Evolutionary conservation across 2,888 invertebrate genomes (phyloP), one percentile per base, ranked within the genome.

Genomic region (Laothoe populi): DNA sequence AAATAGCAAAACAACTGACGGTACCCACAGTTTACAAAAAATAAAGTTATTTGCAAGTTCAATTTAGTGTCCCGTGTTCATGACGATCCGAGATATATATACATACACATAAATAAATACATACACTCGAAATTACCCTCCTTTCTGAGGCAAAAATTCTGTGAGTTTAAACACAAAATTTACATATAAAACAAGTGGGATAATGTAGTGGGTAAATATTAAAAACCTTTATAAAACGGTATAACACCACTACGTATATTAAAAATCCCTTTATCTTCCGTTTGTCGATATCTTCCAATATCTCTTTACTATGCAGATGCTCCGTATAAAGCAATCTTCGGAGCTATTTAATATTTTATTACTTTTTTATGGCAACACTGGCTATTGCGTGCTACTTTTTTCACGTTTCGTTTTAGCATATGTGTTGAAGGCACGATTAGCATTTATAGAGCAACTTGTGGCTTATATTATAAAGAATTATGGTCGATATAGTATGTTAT

Each of bases 221-320:
- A 19, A 31, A 31, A 31, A 10, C 3, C 35, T 31, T 26, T 16
- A 19, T 49, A 31, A 16, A 49, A 16, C 10, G 49, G 16, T 31
- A 19, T 35, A 53, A 46, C 49, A 38, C n/a, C 48, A 58, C 40
- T 62, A 62, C 58, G 59, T 62, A 62, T 59, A 58, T 48, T 62
- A 62, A 46, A 57, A 48, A 16, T 23, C 35, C 13, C 49, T 40
- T 49, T 42, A 59, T 58, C 58, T 49, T 38, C 23, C 26, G 3
- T 45, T 58, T 58, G 5, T 24, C 42, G 38, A 38, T 49, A 31
- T 19, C 35, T 24, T n/a, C 44, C 26, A 5, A 61, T 58, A 48
- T 46, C 46, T 57, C 62, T 62, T 58, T 62, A 57, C 45, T 57
- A 62, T 62, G 62, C 57, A 62, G 62, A 62, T 62, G 23, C 24